A percentile compares a stretch with the other conserved stretches of the same genome.
These are phyloP conservation scores for Lithophane leautieri DNA, from an alignment of 2,888 invertebrate genomes.

Conservation along the genomic window DNA sequence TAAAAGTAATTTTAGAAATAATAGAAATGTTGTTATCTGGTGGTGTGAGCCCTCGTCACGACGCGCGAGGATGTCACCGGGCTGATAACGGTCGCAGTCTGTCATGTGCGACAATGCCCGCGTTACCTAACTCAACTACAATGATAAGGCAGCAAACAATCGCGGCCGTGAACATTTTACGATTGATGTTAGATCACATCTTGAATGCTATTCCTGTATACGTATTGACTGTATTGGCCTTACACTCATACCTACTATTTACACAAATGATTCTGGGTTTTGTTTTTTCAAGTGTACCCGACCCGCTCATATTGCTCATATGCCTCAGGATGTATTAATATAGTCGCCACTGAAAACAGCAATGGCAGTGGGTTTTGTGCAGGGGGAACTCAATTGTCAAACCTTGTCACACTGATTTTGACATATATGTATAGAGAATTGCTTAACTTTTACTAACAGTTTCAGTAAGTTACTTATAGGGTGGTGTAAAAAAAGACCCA, in stretches of 20 bases:
- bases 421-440: neutral
- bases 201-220: conserved; percentile 44
- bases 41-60: conserved; percentile 79
- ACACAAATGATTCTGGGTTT: conserved; percentile 25
- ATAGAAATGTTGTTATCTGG: conserved; percentile 68
- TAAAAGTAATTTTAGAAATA: conserved; percentile 65
- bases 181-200: conserved; percentile 68
- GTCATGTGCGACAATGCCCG: conserved; percentile 73
- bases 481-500: no score
- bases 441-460: no score
- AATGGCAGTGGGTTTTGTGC: conserved; percentile 38
- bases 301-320: conserved; percentile 11
- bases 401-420: conserved; percentile 48
- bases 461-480: neutral
- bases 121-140: conserved; percentile 77
- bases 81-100: conserved; percentile 74
- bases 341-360: conserved; percentile 56
- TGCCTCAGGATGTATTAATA: conserved; percentile 62
- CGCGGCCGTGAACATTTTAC: conserved; percentile 58
- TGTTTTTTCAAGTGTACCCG: conserved; percentile 47
- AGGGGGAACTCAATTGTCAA: conserved; percentile 56
- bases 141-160: conserved; percentile 64
- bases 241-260: conserved; percentile 21
- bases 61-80: conserved; percentile 74
- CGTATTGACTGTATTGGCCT: conserved; percentile 11